A percentile compares a stretch with the other conserved stretches of the same genome.
Conservation (phyloP, 2,113 vertebrate genomes). For the Rhinopithecus roxellana region DNA sequence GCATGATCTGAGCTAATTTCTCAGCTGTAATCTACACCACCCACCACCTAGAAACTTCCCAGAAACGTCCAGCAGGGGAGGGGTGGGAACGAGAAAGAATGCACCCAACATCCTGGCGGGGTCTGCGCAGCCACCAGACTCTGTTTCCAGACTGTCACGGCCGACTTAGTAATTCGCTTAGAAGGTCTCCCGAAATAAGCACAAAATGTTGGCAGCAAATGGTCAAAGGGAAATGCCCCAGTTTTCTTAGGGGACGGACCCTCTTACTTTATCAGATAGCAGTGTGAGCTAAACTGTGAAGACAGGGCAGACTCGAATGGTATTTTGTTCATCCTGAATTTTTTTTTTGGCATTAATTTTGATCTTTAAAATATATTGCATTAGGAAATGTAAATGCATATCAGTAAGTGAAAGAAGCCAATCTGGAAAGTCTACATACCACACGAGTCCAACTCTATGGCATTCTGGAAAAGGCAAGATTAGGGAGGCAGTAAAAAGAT, state of each 20-base stretch:
- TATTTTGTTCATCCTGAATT: neutral
- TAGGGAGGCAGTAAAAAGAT: neutral
- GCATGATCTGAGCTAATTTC: slow-evolving; percentile 75
- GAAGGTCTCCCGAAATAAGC: neutral
- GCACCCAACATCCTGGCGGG: neutral
- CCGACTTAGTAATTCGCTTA: slow-evolving; percentile 12
- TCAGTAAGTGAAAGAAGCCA: neutral
- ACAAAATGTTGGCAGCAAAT: neutral
- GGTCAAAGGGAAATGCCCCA: neutral
- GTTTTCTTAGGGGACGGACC: neutral
- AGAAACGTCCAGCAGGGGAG: slow-evolving; percentile 55
- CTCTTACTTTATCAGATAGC: too few species aligned
- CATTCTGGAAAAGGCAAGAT: neutral
- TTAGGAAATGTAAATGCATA: neutral
- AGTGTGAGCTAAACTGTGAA: neutral
- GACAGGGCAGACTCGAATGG: neutral
- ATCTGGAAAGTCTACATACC: neutral
- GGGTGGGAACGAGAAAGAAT: slow-evolving; percentile 13
- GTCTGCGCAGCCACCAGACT: neutral
- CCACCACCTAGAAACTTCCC: slow-evolving; percentile 77
- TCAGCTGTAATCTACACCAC: slow-evolving; percentile 79
- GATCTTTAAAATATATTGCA: neutral
- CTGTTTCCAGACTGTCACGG: neutral
- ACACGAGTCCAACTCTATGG: neutral
- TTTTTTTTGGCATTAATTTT: neutral